Conservation (phyloP, 2,797 vertebrate genomes). For the Gymnothorax reevesii region DNA sequence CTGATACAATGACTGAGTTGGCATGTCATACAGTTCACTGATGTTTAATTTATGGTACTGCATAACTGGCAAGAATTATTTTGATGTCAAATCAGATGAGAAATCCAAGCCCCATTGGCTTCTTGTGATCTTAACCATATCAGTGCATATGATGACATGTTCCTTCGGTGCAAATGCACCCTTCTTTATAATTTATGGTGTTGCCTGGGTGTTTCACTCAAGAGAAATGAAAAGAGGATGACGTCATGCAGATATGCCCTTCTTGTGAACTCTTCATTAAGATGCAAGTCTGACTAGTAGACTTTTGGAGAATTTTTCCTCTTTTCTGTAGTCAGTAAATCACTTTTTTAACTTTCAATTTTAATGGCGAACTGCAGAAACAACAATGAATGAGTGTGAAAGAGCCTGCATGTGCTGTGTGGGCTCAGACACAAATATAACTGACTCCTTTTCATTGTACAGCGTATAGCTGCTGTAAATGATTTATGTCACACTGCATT, state of each 20-base stretch:
- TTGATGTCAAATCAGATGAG: too few relatives aligned
- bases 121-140: not conserved
- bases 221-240: not conserved
- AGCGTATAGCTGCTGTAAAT: not conserved
- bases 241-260: not conserved
- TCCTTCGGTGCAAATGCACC: not conserved
- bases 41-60: too few relatives aligned
- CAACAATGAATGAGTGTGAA: not conserved
- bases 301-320: not conserved
- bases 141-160: not conserved
- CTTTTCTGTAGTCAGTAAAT: conserved; percentile 11
- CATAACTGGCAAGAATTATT: too few relatives aligned
- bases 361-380: conserved; percentile 15
- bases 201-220: not conserved
- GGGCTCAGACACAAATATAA: not conserved
- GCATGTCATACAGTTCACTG: too few relatives aligned
- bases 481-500: not conserved
- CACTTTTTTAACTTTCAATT: conserved; percentile 26
- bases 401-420: not conserved
- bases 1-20: too few relatives aligned
- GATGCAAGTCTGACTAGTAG: conserved; percentile 14
- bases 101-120: too few relatives aligned
- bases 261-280: conserved; percentile 1
- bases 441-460: not conserved
- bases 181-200: not conserved